Conservation (phyloP, 2,888 invertebrate species). For the Helicoverpa assulta region DNA sequence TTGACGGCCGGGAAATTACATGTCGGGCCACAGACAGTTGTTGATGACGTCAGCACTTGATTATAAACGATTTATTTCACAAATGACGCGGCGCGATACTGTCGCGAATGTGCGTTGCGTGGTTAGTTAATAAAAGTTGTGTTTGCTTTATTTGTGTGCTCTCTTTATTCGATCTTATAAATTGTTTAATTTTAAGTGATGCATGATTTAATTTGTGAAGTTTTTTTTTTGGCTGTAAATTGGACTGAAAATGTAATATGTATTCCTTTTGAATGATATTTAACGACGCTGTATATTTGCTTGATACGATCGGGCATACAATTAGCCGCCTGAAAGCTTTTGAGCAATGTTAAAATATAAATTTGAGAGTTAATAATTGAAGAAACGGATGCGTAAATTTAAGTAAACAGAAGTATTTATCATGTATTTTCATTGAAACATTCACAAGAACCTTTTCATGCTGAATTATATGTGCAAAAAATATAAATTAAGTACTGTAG, state of each 20-base stretch:
- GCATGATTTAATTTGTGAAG: slow-evolving; percentile 2
- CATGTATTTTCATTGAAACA: neutral
- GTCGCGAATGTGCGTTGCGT: slow-evolving; percentile 54
- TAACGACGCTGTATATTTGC: neutral
- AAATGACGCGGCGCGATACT: slow-evolving; percentile 73
- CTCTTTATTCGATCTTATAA: slow-evolving; percentile 13
- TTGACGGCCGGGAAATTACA: slow-evolving; percentile 90
- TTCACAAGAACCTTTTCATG: neutral
- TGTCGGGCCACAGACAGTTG: slow-evolving; percentile 88
- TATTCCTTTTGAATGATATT: slow-evolving; percentile 6
- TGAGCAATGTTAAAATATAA: neutral
- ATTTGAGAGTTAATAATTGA: too few relatives aligned
- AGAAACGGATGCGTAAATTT: too few relatives aligned
- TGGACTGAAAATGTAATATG: slow-evolving; percentile 4
- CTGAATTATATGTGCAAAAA: neutral
- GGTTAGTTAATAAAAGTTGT: slow-evolving; percentile 58
- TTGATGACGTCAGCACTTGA: slow-evolving; percentile 89
- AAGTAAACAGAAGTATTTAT: neutral
- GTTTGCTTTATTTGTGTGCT: slow-evolving; percentile 10
- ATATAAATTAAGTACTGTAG: neutral
- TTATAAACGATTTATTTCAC: slow-evolving; percentile 89
- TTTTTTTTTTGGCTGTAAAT: neutral
- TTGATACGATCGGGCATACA: slow-evolving; percentile 5
- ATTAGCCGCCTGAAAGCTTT: neutral
- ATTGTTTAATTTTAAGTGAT: slow-evolving; percentile 12